Evolutionary conservation across 2,888 invertebrate genomes (phyloP).

Genomic region (Embidobia sp.): DNA sequence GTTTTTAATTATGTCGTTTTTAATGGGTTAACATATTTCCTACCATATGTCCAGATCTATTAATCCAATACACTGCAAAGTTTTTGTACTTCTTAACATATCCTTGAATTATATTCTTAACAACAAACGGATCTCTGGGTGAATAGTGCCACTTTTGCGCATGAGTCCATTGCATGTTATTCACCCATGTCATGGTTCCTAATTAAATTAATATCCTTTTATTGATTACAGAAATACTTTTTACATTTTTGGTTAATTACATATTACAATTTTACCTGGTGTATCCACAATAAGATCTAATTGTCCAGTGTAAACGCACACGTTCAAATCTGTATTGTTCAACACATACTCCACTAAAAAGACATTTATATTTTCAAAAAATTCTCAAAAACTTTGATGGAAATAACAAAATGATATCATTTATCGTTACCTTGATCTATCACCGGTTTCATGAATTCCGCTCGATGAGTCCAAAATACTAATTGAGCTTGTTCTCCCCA

Average conservation of each 20-base stretch:
- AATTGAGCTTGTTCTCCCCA: conserved; percentile 85
- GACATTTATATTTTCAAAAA: no score
- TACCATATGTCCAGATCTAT: conserved; percentile 44
- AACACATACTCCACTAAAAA: conserved; percentile 81
- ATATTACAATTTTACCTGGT: no score
- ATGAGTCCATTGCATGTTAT: conserved; percentile 7
- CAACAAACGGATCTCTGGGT: conserved; percentile 2
- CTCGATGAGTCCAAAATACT: conserved; percentile 85
- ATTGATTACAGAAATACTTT: no score
- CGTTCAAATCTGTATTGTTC: conserved; percentile 86
- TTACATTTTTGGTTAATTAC: no score
- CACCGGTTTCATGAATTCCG: conserved; percentile 92
- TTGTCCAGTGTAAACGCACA: conserved; percentile 89
- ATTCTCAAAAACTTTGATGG: no score
- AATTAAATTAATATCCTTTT: not conserved
- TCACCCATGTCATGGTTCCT: conserved; percentile 32
- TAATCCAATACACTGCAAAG: conserved; percentile 39
- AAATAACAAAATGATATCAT: conserved; percentile 81
- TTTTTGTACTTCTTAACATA: conserved; percentile 19
- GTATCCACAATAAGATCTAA: conserved; percentile 84
- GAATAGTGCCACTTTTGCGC: conserved; percentile 1
- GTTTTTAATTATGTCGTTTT: no score
- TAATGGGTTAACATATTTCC: no score
- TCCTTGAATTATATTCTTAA: conserved; percentile 26
- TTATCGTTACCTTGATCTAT: conserved; percentile 84